A percentile compares a stretch with the other conserved stretches of the same genome.
These are phyloP conservation scores for Coracopsis vasa DNA, from an alignment of 2,113 vertebrate genomes.

Conservation along the genomic window DNA sequence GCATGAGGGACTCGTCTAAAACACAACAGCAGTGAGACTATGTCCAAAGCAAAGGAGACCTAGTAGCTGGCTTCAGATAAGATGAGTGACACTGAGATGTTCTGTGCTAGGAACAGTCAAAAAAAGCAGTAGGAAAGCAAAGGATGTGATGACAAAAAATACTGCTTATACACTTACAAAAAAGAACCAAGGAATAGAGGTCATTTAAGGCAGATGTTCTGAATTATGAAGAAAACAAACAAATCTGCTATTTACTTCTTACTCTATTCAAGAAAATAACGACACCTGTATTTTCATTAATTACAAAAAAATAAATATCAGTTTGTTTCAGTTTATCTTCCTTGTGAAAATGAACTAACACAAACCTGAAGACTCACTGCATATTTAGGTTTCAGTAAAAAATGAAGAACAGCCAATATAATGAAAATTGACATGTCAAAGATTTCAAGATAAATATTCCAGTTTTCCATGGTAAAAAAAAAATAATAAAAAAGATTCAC, in stretches of 20 bases:
- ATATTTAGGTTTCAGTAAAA: neutral
- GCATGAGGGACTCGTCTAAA: neutral
- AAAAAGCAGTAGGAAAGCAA: neutral
- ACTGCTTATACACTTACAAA: neutral
- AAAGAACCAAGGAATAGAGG: neutral
- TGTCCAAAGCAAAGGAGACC: neutral
- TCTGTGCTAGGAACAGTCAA: neutral
- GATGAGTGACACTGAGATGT: neutral
- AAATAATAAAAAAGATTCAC: neutral
- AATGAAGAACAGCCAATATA: neutral
- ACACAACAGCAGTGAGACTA: neutral
- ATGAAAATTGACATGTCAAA: neutral
- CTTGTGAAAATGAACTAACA: neutral
- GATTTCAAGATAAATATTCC: neutral
- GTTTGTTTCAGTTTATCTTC: neutral
- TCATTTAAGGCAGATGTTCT: neutral
- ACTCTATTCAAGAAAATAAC: neutral
- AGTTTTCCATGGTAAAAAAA: neutral
- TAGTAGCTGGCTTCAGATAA: neutral
- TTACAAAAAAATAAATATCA: neutral
- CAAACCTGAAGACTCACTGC: neutral
- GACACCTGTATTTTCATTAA: accelerated
- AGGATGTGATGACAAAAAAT: neutral
- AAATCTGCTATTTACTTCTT: neutral
- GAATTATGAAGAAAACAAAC: neutral